Evolutionary conservation across 2,797 vertebrate genomes (phyloP).

Genomic region (Poecilia wingei): DNA sequence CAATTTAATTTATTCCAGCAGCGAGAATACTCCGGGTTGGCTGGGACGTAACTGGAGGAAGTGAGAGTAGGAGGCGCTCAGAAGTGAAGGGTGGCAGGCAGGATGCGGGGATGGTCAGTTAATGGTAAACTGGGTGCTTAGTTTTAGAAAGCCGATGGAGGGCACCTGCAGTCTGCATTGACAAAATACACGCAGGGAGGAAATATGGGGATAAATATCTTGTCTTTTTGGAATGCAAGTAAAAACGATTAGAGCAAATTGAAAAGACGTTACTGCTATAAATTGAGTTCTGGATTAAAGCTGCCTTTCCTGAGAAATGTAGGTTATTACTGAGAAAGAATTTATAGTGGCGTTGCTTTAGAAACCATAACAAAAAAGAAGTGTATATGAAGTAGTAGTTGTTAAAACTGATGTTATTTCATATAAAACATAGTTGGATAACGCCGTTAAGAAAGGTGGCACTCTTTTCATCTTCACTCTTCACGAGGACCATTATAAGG

Average conservation of each 20-base stretch:
- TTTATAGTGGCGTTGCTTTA: background rate
- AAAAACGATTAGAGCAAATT: background rate
- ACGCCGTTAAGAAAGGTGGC: conserved; percentile 36
- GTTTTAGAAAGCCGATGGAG: conserved; percentile 26
- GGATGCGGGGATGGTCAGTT: conserved; percentile 43
- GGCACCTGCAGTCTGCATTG: conserved; percentile 29
- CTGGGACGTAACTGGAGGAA: conserved; percentile 60
- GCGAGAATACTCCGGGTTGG: conserved; percentile 77
- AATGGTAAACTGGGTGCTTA: conserved; percentile 35
- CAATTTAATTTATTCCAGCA: conserved; percentile 77
- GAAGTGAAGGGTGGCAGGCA: conserved; percentile 4
- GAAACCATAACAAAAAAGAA: background rate
- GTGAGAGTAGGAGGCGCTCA: conserved; percentile 59
- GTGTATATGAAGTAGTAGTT: background rate
- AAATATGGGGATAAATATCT: too few species aligned
- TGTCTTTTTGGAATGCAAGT: background rate
- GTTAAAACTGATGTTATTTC: conserved; percentile 15
- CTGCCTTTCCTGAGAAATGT: background rate
- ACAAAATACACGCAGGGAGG: background rate
- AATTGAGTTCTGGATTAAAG: background rate
- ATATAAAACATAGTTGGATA: conserved; percentile 30
- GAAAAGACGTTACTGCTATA: background rate
- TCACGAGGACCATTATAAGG: conserved; percentile 20
- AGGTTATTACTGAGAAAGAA: background rate
- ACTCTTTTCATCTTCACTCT: conserved; percentile 14